These are phyloP conservation scores for Cavia porcellus DNA, from an alignment of 2,113 vertebrate species.

Conservation along the genomic window DNA sequence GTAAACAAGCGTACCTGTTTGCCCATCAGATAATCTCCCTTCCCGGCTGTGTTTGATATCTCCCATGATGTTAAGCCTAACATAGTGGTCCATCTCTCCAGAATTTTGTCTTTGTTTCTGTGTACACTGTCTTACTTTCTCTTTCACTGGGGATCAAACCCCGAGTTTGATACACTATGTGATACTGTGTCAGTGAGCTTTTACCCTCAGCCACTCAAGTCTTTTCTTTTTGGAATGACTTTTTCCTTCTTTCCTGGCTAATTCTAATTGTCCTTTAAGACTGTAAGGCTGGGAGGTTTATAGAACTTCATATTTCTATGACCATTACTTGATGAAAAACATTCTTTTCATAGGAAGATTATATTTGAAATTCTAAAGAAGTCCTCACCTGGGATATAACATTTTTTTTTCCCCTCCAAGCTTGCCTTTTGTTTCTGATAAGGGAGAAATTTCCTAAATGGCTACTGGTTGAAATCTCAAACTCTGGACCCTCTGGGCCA, in stretches of 20 bases:
- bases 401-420: not conserved
- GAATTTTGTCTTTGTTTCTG: not conserved
- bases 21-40: not conserved
- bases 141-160: not conserved
- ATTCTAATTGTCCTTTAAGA: conserved; percentile 52
- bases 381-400: not conserved
- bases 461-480: conserved; percentile 35
- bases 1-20: not conserved
- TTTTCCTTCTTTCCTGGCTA: not conserved
- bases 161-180: not conserved
- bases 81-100: not conserved
- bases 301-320: not conserved
- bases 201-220: not conserved
- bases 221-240: conserved; percentile 26
- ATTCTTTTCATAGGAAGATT: conserved; percentile 31
- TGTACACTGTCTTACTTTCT: not conserved
- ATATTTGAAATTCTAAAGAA: conserved; percentile 39
- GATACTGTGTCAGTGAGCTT: not conserved
- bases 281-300: not conserved
- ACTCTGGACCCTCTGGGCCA: not conserved
- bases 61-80: not conserved
- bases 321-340: conserved; percentile 2
- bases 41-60: not conserved
- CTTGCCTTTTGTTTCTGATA: conserved; percentile 27
- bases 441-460: conserved; percentile 59